Evolutionary conservation across 2,113 vertebrate genomes (phyloP), one percentile per base, ranked within the genome.

Genomic region (Bagarius yarrelli): DNA sequence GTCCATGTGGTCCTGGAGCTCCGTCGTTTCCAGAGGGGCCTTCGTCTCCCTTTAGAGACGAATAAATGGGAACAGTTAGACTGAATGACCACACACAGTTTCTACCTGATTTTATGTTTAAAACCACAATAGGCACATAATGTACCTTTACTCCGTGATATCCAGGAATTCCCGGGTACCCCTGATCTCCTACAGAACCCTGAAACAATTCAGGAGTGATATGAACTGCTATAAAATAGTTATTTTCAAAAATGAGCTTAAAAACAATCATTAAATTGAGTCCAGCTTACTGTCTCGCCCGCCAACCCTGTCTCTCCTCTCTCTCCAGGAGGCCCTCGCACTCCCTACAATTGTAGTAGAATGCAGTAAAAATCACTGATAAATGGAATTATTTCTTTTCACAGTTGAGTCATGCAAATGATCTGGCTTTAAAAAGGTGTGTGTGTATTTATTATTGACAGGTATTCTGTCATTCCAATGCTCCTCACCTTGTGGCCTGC

Each of bases 111-210:
- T 61, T 78, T 72, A 36, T 53, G 40, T 82, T 13, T 73, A 4
- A 79, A 78, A 76, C 44, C 34, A 76, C 57, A 21, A 34, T 69
- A 56, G 32, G 77, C 30, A 80, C 40, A 9, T 71, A 55, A 77
- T 56, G 80, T 91, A 94, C 93, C 92, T 95, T 95, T 19, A 94
- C 88, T 88, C 92, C 92, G 87, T 90, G 87, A 89, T 91, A 94
- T 74, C 94, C 93, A 12, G 73, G 80, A 83, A 95, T 91, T 56
- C 92, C 91, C 84, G 91, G 91, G 85, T 91, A 88, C 82, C 91
- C 91, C 64, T 2, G 79, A 81, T 90, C 87, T 52, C 93, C 93
- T 89, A 89, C 81, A 40, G 83, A 52, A 34, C 91, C 93, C 92
- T 94, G 77, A 88, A 40, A 32, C 55, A 59, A 27, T 90, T 57